A percentile compares a stretch with the other conserved stretches of the same genome.
Conservation (phyloP, 2,888 invertebrate genomes). For the Apotomis betuletana region DNA sequence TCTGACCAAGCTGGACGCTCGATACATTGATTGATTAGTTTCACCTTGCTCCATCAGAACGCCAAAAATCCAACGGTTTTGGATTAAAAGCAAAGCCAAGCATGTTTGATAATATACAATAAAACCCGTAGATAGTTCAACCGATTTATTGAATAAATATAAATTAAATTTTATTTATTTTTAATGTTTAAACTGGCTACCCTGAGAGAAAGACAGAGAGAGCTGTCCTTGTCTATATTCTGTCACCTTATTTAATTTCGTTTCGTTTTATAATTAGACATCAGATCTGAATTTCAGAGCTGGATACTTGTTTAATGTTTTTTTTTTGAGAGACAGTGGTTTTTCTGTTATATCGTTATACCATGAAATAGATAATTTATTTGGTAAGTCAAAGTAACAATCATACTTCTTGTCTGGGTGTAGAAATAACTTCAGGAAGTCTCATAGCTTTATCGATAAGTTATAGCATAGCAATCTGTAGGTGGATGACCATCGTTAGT, state of each 20-base stretch:
- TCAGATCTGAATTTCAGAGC: conserved; percentile 3
- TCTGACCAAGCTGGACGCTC: no score
- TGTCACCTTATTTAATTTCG: conserved; percentile 17
- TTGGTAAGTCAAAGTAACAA: conserved; percentile 13
- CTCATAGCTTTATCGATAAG: background rate
- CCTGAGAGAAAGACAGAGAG: background rate
- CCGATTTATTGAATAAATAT: no score
- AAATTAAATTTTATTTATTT: no score
- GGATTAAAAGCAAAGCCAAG: no score
- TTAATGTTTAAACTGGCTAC: conserved; percentile 11
- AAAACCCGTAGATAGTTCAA: no score
- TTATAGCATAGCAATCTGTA: conserved; percentile 10
- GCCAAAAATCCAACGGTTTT: no score
- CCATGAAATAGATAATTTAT: conserved; percentile 17
- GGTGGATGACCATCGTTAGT: conserved; percentile 9
- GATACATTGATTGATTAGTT: no score
- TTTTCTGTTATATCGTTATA: conserved; percentile 3
- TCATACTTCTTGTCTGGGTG: background rate
- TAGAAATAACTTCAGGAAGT: conserved; percentile 1
- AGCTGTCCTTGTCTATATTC: conserved; percentile 26
- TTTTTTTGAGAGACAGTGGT: conserved; percentile 22
- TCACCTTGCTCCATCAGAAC: no score
- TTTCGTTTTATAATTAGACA: conserved; percentile 34
- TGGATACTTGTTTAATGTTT: conserved; percentile 19
- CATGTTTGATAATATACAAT: no score